Conservation (phyloP, 1,140 invertebrate genomes). For the Diuraphis noxia region DNA sequence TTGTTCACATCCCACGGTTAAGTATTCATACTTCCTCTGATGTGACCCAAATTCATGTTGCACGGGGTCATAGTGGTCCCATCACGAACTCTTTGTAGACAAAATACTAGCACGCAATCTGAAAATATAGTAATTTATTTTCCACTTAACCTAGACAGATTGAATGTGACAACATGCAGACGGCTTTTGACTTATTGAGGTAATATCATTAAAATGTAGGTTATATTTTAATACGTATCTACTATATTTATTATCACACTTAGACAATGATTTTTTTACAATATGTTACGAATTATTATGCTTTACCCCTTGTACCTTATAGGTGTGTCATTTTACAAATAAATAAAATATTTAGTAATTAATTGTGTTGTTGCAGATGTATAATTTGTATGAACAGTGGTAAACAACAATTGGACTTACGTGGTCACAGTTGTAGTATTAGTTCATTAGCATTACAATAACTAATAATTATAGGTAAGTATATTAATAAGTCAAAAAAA, state of each 20-base stretch:
- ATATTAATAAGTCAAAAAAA: neutral
- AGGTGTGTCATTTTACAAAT: neutral
- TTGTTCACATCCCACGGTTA: constrained; percentile 38
- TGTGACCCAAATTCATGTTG: constrained; percentile 30
- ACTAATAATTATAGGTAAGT: neutral
- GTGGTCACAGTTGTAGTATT: neutral
- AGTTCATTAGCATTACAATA: neutral
- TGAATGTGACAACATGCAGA: constrained; percentile 30
- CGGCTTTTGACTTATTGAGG: neutral
- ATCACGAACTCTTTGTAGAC: constrained; percentile 27
- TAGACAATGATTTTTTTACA: neutral
- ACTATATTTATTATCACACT: neutral
- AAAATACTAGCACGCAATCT: constrained; percentile 14
- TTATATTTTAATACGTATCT: neutral
- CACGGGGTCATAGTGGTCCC: constrained; percentile 37
- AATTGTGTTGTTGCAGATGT: neutral
- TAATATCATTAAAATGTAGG: neutral
- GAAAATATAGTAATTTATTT: constrained; percentile 32
- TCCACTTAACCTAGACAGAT: constrained; percentile 18
- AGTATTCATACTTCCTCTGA: neutral
- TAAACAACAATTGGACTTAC: no score
- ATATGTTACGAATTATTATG: neutral
- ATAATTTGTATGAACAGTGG: neutral
- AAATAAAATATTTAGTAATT: neutral
- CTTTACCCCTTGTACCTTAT: neutral